Percentiles rank a stretch among this genome's conserved stretches.
These are phyloP conservation scores for Bovichtus diacanthus DNA, from an alignment of 2,797 vertebrate genomes.

Conservation along the genomic window DNA sequence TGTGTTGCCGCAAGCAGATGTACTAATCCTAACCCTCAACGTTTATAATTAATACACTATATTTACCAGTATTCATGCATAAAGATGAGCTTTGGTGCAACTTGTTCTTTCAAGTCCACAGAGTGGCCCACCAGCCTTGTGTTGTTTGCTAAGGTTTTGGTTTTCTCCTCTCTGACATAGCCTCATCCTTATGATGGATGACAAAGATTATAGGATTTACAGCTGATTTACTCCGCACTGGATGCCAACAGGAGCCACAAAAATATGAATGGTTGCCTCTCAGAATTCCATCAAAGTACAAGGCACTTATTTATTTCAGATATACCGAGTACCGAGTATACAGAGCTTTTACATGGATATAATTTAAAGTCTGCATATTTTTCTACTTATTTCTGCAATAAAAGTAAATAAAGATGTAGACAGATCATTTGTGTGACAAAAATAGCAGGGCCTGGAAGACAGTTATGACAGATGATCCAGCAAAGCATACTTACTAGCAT, in stretches of 20 bases:
- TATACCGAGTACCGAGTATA: not conserved
- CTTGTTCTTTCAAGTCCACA: slow-evolving; percentile 20
- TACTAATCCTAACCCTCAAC: slow-evolving; percentile 21
- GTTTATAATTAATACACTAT: slow-evolving; percentile 44
- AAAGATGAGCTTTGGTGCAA: slow-evolving; percentile 29
- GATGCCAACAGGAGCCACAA: slow-evolving; percentile 55
- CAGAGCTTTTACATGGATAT: not conserved
- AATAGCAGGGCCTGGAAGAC: not conserved
- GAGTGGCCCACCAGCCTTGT: slow-evolving; percentile 12
- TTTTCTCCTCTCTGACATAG: slow-evolving; percentile 48
- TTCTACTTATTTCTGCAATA: not conserved
- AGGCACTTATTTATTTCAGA: slow-evolving; percentile 31
- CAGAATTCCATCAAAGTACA: slow-evolving; percentile 38
- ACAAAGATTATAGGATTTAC: slow-evolving; percentile 75
- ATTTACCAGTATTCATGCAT: slow-evolving; percentile 42
- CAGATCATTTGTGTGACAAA: slow-evolving; percentile 2
- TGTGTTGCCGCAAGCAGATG: slow-evolving; percentile 41
- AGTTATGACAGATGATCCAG: slow-evolving; percentile 7
- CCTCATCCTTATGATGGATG: slow-evolving; percentile 71
- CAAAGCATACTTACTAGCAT: too few relatives aligned
- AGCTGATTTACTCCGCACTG: slow-evolving; percentile 63
- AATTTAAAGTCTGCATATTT: slow-evolving; percentile 10
- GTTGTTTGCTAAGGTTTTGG: slow-evolving; percentile 52
- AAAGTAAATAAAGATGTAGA: slow-evolving; percentile 11
- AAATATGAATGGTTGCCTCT: slow-evolving; percentile 39